Base-by-base conservation (phyloP, 2,113 vertebrate genomes). In the Gobiocypris rarus region DNA sequence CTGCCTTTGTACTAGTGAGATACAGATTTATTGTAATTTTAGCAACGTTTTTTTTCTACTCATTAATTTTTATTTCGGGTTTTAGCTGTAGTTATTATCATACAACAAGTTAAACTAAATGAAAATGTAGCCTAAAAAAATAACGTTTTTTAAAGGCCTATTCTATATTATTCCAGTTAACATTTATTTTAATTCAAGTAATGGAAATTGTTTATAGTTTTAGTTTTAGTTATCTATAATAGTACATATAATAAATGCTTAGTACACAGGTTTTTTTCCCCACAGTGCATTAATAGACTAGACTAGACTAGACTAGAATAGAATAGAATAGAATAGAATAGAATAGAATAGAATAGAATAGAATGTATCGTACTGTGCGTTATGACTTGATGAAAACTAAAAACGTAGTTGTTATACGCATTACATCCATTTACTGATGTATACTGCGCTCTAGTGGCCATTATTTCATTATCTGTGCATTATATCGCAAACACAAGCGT, bases 381-480 rank as follows among this genome's bases (percentile, higher is more conserved):
- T 17, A 54, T 69, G 1, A 15, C 1, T 22, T 38, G 8, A 69
- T 38, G 8, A 22, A 38, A 38, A 22, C 1, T 38, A 4, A 4
- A 1, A 67, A 38, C 8, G 17, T 69, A 4, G 10, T 1, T 2
- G 17, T 1, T 17, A 7, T 7, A 38, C 38, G 38, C 0, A 38
- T 6, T 38, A 22, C 48, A 22, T 14, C 24, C 24, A 50, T 54
- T 56, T 31, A 22, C 74, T 54, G 19, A 34, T 67, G 34, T 71
- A 11, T 26, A 43, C 14, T 59, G 70, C 82, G 10, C 63, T 90
- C 92, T 92, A 77, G 84, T 43, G 93, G 79, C 38, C 10, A 67
- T 83, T 15, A 65, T 43, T 4, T 56, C 41, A 24, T n/a, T 4
- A 1, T 45, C 4, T 41, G 7, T 69, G 14, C 24, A 9, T 24